Evolutionary conservation across 2,113 vertebrate species (phyloP).

Genomic region (Zosterops hypoxanthus): DNA sequence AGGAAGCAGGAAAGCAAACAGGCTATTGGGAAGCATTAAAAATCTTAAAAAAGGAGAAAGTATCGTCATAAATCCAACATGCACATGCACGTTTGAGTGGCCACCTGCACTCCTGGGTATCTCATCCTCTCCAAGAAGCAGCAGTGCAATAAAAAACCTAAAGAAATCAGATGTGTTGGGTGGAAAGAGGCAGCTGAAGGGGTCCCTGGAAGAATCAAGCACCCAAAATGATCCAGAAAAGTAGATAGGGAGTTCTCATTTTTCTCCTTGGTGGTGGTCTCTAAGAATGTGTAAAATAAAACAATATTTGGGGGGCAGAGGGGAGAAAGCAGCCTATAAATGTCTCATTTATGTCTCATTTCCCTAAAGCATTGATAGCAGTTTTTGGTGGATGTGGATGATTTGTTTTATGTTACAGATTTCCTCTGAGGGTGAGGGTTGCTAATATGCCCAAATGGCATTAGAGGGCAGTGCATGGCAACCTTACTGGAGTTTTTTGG

Average conservation of each 20-base stretch:
- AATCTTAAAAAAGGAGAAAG: not conserved
- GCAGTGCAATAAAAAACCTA: not conserved
- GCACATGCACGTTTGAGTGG: not conserved
- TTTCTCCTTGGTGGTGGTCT: not conserved
- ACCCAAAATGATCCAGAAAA: not conserved
- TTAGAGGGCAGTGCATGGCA: conserved; percentile 30
- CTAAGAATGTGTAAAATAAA: not conserved
- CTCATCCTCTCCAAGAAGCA: not conserved
- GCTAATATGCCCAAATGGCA: not conserved
- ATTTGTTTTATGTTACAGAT: not conserved
- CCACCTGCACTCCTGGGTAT: not conserved
- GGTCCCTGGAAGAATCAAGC: not conserved
- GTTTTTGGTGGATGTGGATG: not conserved
- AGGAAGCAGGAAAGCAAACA: conserved; percentile 16
- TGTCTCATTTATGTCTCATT: not conserved
- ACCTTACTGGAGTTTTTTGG: not conserved
- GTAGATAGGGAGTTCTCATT: not conserved
- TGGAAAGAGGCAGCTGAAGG: not conserved
- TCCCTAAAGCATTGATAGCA: not conserved
- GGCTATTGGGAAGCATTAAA: not conserved
- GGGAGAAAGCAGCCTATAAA: not conserved
- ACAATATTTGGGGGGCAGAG: not conserved
- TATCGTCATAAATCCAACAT: not conserved
- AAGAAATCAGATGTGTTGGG: not conserved
- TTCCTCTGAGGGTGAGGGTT: not conserved